These are phyloP conservation scores for Tetrax tetrax DNA, from an alignment of 2,113 vertebrate species.

Conservation along the genomic window DNA sequence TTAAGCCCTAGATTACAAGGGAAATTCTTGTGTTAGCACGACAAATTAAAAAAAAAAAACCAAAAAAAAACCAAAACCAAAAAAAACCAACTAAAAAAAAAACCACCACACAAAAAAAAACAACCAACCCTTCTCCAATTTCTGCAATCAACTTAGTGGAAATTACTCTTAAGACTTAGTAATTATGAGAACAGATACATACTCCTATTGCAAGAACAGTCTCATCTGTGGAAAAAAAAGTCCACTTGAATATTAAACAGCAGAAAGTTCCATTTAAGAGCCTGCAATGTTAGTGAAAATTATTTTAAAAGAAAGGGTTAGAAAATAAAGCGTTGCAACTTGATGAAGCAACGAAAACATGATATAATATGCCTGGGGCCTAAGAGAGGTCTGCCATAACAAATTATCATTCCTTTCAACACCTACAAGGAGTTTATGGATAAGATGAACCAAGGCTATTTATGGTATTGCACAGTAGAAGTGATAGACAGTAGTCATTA, in stretches of 20 bases:
- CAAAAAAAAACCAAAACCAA: neutral
- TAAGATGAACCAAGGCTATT: neutral
- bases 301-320: neutral
- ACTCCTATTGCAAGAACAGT: neutral
- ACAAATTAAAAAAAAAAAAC: neutral
- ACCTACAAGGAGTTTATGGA: rapidly evolving
- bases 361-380: no score
- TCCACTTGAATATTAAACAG: neutral
- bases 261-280: neutral
- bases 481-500: neutral
- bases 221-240: neutral
- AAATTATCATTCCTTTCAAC: neutral
- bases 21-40: neutral
- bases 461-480: neutral
- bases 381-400: no score
- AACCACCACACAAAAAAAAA: no score
- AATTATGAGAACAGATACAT: neutral
- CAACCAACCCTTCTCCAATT: neutral
- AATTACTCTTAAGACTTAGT: neutral
- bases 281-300: neutral
- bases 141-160: neutral
- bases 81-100: no score
- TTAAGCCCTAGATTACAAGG: neutral
- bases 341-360: neutral
- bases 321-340: neutral